phyloP scores from a whole-genome alignment of 2,113 vertebrate species.

The Eublepharis macularius region DNA sequence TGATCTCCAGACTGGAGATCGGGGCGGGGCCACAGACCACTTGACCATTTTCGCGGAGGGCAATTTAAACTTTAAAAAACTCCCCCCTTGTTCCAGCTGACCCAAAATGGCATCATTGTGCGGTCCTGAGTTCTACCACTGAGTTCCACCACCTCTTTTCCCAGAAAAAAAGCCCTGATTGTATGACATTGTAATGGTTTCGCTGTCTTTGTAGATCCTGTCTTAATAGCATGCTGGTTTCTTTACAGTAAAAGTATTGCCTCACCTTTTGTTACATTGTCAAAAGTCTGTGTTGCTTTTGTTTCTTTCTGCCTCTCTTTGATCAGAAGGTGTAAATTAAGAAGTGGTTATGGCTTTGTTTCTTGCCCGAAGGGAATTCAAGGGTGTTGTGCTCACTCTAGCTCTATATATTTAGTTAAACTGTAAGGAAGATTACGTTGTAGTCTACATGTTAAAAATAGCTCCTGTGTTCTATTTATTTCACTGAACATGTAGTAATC shows the following conservation, averaged over 20 bases:
- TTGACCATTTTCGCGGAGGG: too few relatives aligned
- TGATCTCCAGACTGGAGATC: too few relatives aligned
- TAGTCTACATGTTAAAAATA: not conserved
- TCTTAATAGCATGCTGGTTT: not conserved
- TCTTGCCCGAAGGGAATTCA: not conserved
- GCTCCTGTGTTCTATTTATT: not conserved
- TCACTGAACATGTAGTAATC: not conserved
- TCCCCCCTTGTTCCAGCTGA: too few relatives aligned
- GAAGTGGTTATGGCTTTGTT: not conserved
- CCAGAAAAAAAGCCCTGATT: too few relatives aligned
- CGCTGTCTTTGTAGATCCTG: not conserved
- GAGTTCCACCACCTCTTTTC: too few relatives aligned
- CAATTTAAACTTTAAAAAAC: too few relatives aligned
- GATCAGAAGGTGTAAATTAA: not conserved
- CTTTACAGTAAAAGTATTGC: not conserved
- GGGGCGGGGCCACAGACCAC: too few relatives aligned
- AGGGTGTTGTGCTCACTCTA: not conserved
- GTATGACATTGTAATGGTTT: not conserved
- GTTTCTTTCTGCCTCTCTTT: not conserved
- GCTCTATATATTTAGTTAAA: not conserved
- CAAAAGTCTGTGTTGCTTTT: not conserved
- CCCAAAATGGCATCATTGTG: too few relatives aligned
- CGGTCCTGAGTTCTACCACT: too few relatives aligned
- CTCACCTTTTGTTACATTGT: not conserved
- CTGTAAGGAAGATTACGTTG: not conserved